Evolutionary conservation across 92 coral and sea anemone species (phyloP), one percentile per base, ranked within the genome.

Genomic region (Pocillopora meandrina): DNA sequence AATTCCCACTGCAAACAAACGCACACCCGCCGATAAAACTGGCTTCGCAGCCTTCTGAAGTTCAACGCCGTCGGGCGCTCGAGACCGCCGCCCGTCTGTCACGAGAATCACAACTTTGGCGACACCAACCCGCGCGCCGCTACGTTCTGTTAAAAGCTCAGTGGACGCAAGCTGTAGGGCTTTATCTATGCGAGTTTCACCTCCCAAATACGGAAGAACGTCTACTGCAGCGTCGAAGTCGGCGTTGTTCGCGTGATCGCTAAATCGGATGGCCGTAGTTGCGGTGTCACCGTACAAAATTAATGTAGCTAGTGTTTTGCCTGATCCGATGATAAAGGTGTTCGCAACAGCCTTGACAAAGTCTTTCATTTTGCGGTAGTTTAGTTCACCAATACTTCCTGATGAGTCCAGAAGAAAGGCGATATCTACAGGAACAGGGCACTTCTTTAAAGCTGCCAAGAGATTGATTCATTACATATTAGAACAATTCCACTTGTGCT

Each of bases 351-450:
- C 75, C 88, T 88, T 94, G 19, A 94, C 85, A 71, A 94, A 94
- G n/a, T 82, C 91, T 79, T 94, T 94, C 66, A 90, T 87, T 67
- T 83, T 90, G 8, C 60, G 58, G 89, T 84, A 92, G n/a, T 88
- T 87, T 9, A 19, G 65, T 65, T 72, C 67, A 23, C 90, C 90
- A 63, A 92, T 88, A 64, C 85, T 92, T 13, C 84, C 90, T 34
- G 92, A 85, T 15, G 96, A 86, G 52, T 91, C 94, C n/a, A 94
- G 69, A 16, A 92, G 89, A 74, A 94, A 85, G 63, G 84, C 90
- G 12, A 94, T 78, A 65, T 94, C 95, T 23, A 92, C 62, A 42
- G 92, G 87, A 64, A 66, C 56, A 14, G 65, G 31, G 71, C 95
- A 92, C 67, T 74, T 76, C 68, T 75, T 80, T 58, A 90, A 36